Conservation (phyloP, 2,797 vertebrate species). For the Dryobates pubescens region DNA sequence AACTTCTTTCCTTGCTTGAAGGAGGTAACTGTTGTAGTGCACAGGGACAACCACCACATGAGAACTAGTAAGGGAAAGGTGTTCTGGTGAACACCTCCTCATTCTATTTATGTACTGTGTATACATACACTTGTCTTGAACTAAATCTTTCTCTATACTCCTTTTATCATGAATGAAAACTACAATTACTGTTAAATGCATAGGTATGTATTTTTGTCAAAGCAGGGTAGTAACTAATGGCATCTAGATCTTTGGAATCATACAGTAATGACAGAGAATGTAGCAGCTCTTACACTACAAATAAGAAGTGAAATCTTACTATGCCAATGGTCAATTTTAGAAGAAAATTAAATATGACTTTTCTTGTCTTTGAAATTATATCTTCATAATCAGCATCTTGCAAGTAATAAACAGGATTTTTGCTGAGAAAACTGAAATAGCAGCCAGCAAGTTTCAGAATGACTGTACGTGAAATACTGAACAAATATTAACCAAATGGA, state of each 20-base stretch:
- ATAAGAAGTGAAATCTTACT: neutral
- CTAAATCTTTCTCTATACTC: neutral
- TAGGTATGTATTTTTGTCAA: neutral
- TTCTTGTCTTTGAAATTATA: neutral
- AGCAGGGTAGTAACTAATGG: neutral
- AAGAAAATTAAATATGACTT: neutral
- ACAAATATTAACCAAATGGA: neutral
- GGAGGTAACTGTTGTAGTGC: neutral
- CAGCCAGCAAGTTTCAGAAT: neutral
- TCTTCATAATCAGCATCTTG: neutral
- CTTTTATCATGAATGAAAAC: neutral
- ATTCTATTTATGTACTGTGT: neutral
- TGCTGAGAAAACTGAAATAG: neutral
- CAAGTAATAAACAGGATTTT: neutral
- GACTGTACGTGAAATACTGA: neutral
- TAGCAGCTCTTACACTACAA: neutral
- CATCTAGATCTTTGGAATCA: neutral
- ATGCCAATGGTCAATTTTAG: neutral
- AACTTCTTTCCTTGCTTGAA: neutral
- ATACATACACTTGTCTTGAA: neutral
- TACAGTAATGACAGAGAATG: neutral
- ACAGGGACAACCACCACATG: rapidly evolving
- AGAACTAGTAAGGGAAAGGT: neutral
- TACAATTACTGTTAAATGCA: neutral
- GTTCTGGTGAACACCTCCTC: neutral